phyloP scores from a whole-genome alignment of 2,888 invertebrate species.

The Chouioia cunea region DNA sequence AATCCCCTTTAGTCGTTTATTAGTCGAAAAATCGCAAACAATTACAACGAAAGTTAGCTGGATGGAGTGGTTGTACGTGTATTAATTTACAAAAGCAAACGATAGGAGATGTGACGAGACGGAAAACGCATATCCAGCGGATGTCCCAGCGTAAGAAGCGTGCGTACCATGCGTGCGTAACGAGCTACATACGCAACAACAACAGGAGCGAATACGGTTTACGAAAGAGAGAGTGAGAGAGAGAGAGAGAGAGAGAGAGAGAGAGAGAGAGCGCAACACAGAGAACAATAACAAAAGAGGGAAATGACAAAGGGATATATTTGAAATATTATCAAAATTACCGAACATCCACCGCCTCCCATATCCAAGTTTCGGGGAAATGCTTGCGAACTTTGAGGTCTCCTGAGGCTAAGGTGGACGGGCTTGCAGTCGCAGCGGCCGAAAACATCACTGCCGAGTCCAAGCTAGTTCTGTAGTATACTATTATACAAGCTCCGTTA shows the following conservation, averaged over 20 bases:
- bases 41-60: no score
- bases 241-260: no score
- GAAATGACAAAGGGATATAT: no score
- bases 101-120: no score
- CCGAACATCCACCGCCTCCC: conserved; percentile 74
- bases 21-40: no score
- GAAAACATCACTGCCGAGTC: conserved; percentile 60
- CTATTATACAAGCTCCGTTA: conserved; percentile 58
- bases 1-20: no score
- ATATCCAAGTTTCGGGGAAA: conserved; percentile 83
- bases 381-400: conserved; percentile 72
- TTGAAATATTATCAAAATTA: conserved; percentile 62
- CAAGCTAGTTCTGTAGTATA: conserved; percentile 70
- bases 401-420: conserved; percentile 58
- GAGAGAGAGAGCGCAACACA: no score
- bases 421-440: conserved; percentile 56
- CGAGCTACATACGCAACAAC: not conserved
- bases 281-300: conserved; percentile 1
- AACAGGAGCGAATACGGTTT: no score
- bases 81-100: no score
- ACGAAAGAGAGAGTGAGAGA: no score
- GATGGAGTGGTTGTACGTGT: no score
- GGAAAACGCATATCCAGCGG: no score
- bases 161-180: conserved; percentile 14
- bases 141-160: conserved; percentile 36